Conservation (phyloP, 2,797 vertebrate species). For the Hirundo rustica region DNA sequence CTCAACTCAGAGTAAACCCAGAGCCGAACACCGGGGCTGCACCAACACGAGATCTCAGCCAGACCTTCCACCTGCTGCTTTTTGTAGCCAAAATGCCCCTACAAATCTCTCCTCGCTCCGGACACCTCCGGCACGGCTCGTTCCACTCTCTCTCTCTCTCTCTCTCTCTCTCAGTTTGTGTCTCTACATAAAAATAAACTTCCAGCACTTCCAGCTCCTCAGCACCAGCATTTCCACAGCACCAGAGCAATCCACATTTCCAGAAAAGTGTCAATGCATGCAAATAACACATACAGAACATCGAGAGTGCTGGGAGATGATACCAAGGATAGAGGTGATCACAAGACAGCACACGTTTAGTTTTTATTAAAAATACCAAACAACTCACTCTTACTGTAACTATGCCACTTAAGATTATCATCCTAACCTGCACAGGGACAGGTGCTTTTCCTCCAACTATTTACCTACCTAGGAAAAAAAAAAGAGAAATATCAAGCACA, state of each 20-base stretch:
- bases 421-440: slow-evolving; percentile 41
- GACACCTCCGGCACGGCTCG: neutral
- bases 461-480: slow-evolving; percentile 43
- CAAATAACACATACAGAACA: slow-evolving; percentile 36
- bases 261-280: slow-evolving; percentile 62
- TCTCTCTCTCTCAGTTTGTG: slow-evolving; percentile 13
- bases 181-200: slow-evolving; percentile 5
- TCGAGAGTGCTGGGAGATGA: slow-evolving; percentile 42
- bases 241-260: neutral
- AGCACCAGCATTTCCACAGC: slow-evolving; percentile 33
- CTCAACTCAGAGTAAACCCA: neutral
- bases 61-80: slow-evolving; percentile 10
- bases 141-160: neutral
- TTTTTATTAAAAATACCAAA: slow-evolving; percentile 61
- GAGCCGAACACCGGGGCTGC: neutral
- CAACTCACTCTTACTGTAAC: slow-evolving; percentile 60
- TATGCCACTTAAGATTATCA: slow-evolving; percentile 53
- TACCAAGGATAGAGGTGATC: slow-evolving; percentile 34
- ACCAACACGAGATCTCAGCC: neutral
- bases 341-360: slow-evolving; percentile 60
- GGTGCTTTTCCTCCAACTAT: slow-evolving; percentile 42
- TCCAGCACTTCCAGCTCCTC: slow-evolving; percentile 20
- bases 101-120: neutral
- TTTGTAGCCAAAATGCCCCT: neutral
- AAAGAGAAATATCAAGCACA: slow-evolving; percentile 56